These are phyloP conservation scores for Temnothorax rugatulus DNA, from an alignment of 2,888 invertebrate genomes.

Conservation along the genomic window DNA sequence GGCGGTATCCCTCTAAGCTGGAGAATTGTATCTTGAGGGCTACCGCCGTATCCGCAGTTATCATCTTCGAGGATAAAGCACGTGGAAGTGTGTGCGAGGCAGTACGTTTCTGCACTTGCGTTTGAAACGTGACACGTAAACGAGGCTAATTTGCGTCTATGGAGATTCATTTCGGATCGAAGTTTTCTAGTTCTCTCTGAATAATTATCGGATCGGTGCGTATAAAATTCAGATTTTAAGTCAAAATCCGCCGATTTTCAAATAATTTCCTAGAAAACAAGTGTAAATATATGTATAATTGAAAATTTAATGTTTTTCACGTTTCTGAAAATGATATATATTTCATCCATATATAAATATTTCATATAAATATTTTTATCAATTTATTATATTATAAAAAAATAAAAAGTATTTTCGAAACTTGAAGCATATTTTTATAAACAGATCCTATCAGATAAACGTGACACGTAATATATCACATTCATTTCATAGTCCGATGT, in stretches of 20 bases:
- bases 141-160: neutral
- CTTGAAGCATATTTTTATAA: neutral
- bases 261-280: neutral
- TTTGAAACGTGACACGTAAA: constrained; percentile 15
- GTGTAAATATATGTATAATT: neutral
- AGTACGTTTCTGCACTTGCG: constrained; percentile 8
- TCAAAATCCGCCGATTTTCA: neutral
- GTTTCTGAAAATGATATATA: neutral
- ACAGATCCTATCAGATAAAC: neutral
- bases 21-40: neutral
- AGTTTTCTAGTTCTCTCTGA: neutral
- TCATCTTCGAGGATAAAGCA: constrained; percentile 28
- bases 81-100: constrained; percentile 15
- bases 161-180: neutral
- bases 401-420: neutral
- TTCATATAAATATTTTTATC: neutral
- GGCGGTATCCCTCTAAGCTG: neutral
- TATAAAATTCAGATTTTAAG: neutral
- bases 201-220: neutral
- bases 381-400: neutral
- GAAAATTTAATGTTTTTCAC: constrained; percentile 5
- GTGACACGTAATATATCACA: neutral
- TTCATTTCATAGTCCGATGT: neutral
- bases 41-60: neutral
- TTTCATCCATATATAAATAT: neutral